Evolutionary conservation across 2,797 vertebrate species (phyloP).

Genomic region (Tolypeutes matacus): DNA sequence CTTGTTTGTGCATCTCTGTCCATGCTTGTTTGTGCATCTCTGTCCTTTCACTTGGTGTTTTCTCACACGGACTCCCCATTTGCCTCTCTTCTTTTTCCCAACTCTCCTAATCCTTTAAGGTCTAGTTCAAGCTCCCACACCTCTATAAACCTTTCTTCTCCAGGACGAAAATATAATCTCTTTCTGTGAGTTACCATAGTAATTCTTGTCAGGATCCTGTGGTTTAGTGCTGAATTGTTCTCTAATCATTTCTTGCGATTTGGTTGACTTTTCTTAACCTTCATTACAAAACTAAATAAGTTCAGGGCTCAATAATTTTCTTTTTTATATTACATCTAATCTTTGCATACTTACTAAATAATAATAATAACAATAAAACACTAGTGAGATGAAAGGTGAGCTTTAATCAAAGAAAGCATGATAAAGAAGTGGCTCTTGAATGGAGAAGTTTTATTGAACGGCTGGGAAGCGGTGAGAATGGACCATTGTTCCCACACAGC

Average conservation of each 20-base stretch:
- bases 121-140: background rate
- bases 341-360: conserved; percentile 52
- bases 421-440: conserved; percentile 66
- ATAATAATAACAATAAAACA: conserved; percentile 62
- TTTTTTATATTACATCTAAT: background rate
- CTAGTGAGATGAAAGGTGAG: conserved; percentile 60
- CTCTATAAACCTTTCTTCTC: background rate
- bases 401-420: conserved; percentile 63
- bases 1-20: background rate
- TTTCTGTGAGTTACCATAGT: background rate
- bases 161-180: background rate
- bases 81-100: background rate
- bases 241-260: conserved; percentile 28
- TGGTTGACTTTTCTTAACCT: conserved; percentile 9
- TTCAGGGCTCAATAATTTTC: background rate
- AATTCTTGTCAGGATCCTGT: background rate
- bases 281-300: conserved; percentile 24
- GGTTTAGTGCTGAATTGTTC: conserved; percentile 11
- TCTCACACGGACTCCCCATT: background rate
- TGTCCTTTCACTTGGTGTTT: background rate
- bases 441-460: conserved; percentile 69
- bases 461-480: background rate
- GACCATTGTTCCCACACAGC: conserved; percentile 68
- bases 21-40: background rate
- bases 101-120: background rate